Conservation (phyloP, 2,888 invertebrate species). For the Caradrina kadenii region DNA sequence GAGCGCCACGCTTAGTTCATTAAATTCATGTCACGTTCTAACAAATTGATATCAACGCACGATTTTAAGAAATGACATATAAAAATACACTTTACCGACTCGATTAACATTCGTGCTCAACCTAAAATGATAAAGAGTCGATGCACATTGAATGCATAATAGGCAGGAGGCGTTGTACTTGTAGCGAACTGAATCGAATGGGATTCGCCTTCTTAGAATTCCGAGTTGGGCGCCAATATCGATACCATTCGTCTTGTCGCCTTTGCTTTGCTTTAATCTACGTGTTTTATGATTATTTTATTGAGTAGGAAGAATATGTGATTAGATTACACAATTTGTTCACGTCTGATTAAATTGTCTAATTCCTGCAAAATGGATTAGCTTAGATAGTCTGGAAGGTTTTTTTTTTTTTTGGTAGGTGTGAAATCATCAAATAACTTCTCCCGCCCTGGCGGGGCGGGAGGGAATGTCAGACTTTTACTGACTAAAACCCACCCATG, state of each 20-base stretch:
- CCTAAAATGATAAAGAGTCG: constrained; percentile 76
- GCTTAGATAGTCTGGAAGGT: constrained; percentile 30
- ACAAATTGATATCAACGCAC: constrained; percentile 84
- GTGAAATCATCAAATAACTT: too few relatives aligned
- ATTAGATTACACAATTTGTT: constrained; percentile 41
- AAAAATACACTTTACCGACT: constrained; percentile 77
- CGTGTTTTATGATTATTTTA: constrained; percentile 47
- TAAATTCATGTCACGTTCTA: constrained; percentile 78
- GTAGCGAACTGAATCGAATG: constrained; percentile 59
- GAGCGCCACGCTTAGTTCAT: constrained; percentile 68
- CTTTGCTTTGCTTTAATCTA: constrained; percentile 53
- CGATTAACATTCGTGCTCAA: constrained; percentile 74
- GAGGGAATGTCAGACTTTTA: too few relatives aligned
- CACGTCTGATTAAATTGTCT: constrained; percentile 29
- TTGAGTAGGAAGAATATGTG: constrained; percentile 36
- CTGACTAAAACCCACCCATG: too few relatives aligned
- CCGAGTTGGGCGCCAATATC: constrained; percentile 62
- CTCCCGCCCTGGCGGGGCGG: too few relatives aligned
- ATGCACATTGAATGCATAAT: constrained; percentile 73
- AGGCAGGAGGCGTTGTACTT: constrained; percentile 46
- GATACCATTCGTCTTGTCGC: constrained; percentile 50
- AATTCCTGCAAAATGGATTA: constrained; percentile 38
- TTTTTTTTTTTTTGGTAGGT: too few relatives aligned
- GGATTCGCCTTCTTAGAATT: constrained; percentile 66
- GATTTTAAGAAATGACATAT: constrained; percentile 83